Conservation (phyloP, 2,888 invertebrate species). For the Epirrita christyi region DNA sequence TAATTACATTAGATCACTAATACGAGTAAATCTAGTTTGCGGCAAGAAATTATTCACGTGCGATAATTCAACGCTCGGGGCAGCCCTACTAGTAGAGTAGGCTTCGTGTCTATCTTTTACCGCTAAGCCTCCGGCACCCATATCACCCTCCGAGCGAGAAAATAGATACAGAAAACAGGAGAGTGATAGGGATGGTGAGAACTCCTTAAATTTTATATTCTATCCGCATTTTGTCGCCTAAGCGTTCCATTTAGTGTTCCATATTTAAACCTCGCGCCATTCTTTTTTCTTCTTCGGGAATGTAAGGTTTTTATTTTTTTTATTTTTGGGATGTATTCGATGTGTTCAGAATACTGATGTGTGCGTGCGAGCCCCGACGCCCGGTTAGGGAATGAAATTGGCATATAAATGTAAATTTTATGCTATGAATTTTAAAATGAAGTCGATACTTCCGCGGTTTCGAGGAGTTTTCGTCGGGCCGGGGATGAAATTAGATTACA, state of each 20-base stretch:
- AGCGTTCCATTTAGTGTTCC: conserved; percentile 85
- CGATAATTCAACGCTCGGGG: conserved; percentile 61
- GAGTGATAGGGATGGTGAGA: conserved; percentile 63
- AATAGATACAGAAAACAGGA: conserved; percentile 45
- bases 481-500: conserved; percentile 81
- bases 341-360: conserved; percentile 82
- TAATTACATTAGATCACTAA: conserved; percentile 64
- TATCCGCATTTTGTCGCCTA: conserved; percentile 85
- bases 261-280: conserved; percentile 81
- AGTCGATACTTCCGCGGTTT: conserved; percentile 81
- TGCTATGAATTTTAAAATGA: conserved; percentile 85
- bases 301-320: conserved; percentile 74
- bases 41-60: conserved; percentile 64
- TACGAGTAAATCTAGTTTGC: conserved; percentile 54
- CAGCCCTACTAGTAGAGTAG: conserved; percentile 63
- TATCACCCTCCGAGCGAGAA: conserved; percentile 65
- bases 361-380: conserved; percentile 78
- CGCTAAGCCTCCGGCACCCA: conserved; percentile 82
- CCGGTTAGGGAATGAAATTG: conserved; percentile 84
- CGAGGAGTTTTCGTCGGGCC: conserved; percentile 69
- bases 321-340: conserved; percentile 68
- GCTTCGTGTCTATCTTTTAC: conserved; percentile 81
- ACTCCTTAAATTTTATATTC: conserved; percentile 83
- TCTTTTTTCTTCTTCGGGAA: conserved; percentile 76
- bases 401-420: conserved; percentile 85